Evolutionary conservation across 2,797 vertebrate genomes (phyloP), one percentile per base, ranked within the genome.

Genomic region (Hyperoplus lanceolatus): DNA sequence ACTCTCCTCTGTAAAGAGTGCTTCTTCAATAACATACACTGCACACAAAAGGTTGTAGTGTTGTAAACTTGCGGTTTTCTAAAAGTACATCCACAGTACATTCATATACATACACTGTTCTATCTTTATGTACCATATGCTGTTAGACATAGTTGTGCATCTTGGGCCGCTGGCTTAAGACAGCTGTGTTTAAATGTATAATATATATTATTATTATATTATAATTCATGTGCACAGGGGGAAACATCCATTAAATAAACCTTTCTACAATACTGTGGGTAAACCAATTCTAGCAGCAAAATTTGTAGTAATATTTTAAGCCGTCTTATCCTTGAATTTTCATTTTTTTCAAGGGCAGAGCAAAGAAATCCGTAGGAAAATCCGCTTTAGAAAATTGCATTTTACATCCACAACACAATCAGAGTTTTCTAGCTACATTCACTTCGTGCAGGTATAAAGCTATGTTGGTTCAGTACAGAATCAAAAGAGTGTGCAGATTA

Each of bases 341-440:
- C 70, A 41, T 11, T 61, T 18, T 18, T 4, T 73, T 70, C 18
- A 5, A 78, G 13, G 51, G 15, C 21, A 58, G 41, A 5, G 36
- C 39, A n/a, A 8, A 57, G 18, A 77, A 69, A 69, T 48, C 50
- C 48, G 13, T 43, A 10, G 18, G 29, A 69, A 79, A 75, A 29
- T 81, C 62, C 14, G 0, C 36, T 13, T 54, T 10, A 50, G n/a
- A 64, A 63, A 82, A 78, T 74, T 73, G 14, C 61, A 64, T 58
- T 63, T 50, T 46, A 45, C 43, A 69, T 29, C 45, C 42, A 53
- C 51, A 75, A 57, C 48, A 66, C 54, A 74, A 71, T 65, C 50
- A 78, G 74, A 41, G 36, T 76, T 81, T 81, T 54, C 15, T 29
- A 70, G 42, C 49, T 80, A 56, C 86, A 73, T 70, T 51, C 43